Evolutionary conservation across 2,888 invertebrate species (phyloP).

Genomic region (Zootermopsis nevadensis): DNA sequence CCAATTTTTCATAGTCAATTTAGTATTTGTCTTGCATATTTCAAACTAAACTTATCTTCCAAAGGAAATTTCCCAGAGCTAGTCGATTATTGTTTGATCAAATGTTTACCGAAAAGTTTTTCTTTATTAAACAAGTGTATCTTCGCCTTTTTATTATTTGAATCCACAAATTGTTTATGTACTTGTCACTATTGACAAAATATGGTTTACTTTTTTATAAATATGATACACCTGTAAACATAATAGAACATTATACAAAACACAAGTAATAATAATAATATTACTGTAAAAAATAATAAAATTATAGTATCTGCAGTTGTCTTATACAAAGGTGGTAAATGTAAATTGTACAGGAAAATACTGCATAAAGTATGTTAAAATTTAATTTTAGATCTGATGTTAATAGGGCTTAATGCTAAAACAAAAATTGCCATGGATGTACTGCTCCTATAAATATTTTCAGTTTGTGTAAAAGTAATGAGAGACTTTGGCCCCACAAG

Average conservation of each 20-base stretch:
- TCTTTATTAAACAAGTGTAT: slow-evolving; percentile 6
- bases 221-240: slow-evolving; percentile 14
- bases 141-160: slow-evolving; percentile 5
- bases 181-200: slow-evolving; percentile 28
- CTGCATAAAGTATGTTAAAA: slow-evolving; percentile 26
- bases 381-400: slow-evolving; percentile 33
- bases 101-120: slow-evolving; percentile 23
- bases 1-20: slow-evolving; percentile 15
- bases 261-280: background rate
- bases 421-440: slow-evolving; percentile 28
- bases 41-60: slow-evolving; percentile 24
- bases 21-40: slow-evolving; percentile 14
- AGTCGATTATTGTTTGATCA: slow-evolving; percentile 32
- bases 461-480: slow-evolving; percentile 30
- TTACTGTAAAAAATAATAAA: slow-evolving; percentile 9
- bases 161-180: slow-evolving; percentile 15
- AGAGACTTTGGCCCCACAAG: slow-evolving; percentile 27
- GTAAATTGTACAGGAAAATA: slow-evolving; percentile 33
- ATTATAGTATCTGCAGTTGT: slow-evolving; percentile 17
- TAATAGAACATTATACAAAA: slow-evolving; percentile 37
- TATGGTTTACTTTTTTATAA: slow-evolving; percentile 19
- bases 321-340: slow-evolving; percentile 15
- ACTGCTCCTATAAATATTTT: slow-evolving; percentile 32
- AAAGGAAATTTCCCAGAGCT: slow-evolving; percentile 37
- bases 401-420: slow-evolving; percentile 37